Evolutionary conservation across 2,888 invertebrate species (phyloP).

Genomic region (Scotopteryx bipunctaria): DNA sequence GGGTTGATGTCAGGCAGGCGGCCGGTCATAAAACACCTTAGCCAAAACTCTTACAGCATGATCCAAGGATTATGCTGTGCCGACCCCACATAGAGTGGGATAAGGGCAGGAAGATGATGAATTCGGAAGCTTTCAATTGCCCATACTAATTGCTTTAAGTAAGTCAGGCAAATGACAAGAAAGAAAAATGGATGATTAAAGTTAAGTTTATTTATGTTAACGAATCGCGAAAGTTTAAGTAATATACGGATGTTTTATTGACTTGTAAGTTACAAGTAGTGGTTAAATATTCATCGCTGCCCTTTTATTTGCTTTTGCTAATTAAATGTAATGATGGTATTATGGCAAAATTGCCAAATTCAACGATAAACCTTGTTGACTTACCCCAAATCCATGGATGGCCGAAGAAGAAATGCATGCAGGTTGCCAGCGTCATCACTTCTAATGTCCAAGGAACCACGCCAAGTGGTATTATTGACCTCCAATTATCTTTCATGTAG

Average conservation of each 20-base stretch:
- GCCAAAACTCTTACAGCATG: too few relatives aligned
- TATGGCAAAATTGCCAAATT: too few relatives aligned
- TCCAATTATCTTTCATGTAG: slow-evolving; percentile 68
- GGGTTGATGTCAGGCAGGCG: too few relatives aligned
- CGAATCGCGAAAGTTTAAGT: too few relatives aligned
- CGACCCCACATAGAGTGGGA: too few relatives aligned
- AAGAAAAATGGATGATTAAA: background rate
- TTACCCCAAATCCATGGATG: slow-evolving; percentile 76
- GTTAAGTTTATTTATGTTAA: slow-evolving; percentile 3
- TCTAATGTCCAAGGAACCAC: slow-evolving; percentile 67
- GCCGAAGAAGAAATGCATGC: slow-evolving; percentile 59
- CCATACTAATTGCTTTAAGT: slow-evolving; percentile 5
- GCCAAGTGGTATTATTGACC: slow-evolving; percentile 60
- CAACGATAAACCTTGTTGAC: too few relatives aligned
- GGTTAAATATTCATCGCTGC: background rate
- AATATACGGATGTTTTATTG: too few relatives aligned
- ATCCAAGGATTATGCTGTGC: too few relatives aligned
- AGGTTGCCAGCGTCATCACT: slow-evolving; percentile 58
- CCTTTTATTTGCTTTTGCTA: background rate
- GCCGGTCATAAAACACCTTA: too few relatives aligned
- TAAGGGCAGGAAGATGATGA: too few relatives aligned
- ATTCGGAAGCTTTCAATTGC: background rate
- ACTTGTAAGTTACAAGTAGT: too few relatives aligned
- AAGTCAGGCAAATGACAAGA: slow-evolving; percentile 1
- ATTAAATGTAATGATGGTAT: too few relatives aligned